A percentile compares a stretch with the other conserved stretches of the same genome.
Evolutionary conservation across 1,140 invertebrate species (phyloP).

Genomic region (Zaprionus kolodkinae): DNA sequence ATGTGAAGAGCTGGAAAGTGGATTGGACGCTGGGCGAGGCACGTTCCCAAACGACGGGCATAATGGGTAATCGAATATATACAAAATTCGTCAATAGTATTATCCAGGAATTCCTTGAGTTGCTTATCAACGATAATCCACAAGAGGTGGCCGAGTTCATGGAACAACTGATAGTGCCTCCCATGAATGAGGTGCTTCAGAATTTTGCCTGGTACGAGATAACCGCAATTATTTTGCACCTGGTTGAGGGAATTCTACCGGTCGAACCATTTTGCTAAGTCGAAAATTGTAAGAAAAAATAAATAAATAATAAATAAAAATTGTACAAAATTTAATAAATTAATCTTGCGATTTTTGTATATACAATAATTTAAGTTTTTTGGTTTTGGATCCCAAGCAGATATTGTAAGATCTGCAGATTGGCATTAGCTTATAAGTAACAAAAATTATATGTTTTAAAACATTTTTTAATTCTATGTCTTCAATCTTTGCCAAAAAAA

Average conservation of each 20-base stretch:
- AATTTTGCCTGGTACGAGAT: slow-evolving; percentile 73
- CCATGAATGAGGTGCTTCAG: slow-evolving; percentile 56
- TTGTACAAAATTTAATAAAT: no score
- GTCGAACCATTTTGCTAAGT: slow-evolving; percentile 67
- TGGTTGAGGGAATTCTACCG: slow-evolving; percentile 64
- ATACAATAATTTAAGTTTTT: background rate
- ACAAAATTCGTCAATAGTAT: slow-evolving; percentile 65
- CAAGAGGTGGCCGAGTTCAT: slow-evolving; percentile 61
- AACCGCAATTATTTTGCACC: slow-evolving; percentile 64
- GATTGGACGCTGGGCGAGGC: slow-evolving; percentile 57
- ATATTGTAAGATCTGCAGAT: no score
- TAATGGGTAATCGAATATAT: slow-evolving; percentile 52
- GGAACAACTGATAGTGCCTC: slow-evolving; percentile 61
- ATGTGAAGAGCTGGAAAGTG: slow-evolving; percentile 62
- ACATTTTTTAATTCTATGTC: no score
- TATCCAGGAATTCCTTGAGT: slow-evolving; percentile 62
- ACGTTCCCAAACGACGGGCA: slow-evolving; percentile 60
- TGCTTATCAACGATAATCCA: slow-evolving; percentile 67
- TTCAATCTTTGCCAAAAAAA: no score
- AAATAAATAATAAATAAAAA: no score
- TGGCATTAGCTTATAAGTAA: no score
- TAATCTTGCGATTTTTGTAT: background rate
- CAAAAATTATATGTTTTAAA: no score
- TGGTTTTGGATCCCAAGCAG: no score
- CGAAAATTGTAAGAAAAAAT: background rate